These are phyloP conservation scores for Thamnophis elegans DNA, from an alignment of 2,797 vertebrate genomes.

Conservation along the genomic window DNA sequence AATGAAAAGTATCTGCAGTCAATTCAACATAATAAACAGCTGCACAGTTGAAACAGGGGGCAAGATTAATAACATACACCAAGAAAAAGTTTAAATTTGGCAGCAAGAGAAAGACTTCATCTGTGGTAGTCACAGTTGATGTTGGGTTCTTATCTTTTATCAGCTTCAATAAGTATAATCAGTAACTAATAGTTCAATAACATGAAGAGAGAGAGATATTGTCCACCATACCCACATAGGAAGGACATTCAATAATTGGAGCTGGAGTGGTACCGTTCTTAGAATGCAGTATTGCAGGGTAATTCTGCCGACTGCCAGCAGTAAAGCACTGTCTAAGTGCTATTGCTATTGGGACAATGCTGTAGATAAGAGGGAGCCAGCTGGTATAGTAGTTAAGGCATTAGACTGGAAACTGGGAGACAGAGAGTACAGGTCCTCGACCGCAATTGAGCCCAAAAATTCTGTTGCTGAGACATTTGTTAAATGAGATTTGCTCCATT, in stretches of 20 bases:
- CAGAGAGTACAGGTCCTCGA: background rate
- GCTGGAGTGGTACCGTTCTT: background rate
- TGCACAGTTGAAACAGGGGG: background rate
- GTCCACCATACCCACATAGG: background rate
- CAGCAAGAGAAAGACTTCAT: background rate
- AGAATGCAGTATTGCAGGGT: background rate
- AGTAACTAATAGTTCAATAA: background rate
- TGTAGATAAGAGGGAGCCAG: background rate
- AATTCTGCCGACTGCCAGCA: background rate
- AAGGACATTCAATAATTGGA: background rate
- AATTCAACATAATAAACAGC: background rate
- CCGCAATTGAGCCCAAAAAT: background rate
- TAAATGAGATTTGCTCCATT: background rate
- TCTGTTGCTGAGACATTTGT: background rate
- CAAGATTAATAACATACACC: background rate
- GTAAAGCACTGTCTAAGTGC: background rate
- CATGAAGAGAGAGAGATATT: background rate
- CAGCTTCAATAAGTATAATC: background rate
- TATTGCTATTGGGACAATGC: background rate
- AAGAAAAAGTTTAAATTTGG: background rate
- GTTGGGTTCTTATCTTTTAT: background rate
- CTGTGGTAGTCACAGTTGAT: background rate
- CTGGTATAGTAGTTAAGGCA: background rate
- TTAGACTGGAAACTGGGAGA: background rate
- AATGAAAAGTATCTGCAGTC: background rate